Evolutionary conservation across 2,113 vertebrate genomes (phyloP), one percentile per base, ranked within the genome.

Genomic region (Scalopus aquaticus): DNA sequence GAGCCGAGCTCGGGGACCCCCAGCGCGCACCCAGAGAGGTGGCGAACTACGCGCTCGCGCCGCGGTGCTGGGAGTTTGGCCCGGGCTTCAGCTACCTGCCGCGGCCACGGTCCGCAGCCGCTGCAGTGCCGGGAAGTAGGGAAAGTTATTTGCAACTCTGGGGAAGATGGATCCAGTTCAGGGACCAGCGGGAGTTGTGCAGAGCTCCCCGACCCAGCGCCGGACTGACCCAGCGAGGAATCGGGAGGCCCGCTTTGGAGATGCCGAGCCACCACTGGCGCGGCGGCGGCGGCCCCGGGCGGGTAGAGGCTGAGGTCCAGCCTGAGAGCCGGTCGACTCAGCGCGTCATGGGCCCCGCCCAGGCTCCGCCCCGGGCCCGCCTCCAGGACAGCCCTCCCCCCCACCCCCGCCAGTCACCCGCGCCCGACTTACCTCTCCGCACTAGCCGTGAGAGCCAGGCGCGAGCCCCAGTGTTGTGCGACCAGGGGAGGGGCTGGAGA

Each of bases 261-360:
- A 76, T 26, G 77, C 37, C 3, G 73, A 94, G 74, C 85, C 62
- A 37, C 93, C 72, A 30, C 78, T 15, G 76, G 64, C 2, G 77
- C 72, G 20, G 54, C 54, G 54, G 39, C 76, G 5, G 76, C 60
- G n/a, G 93, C 83, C 82, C 1, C 44, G n/a, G 62, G 64, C 88
- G 17, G 82, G 74, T 64, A 90, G 46, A 94, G 51, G 86, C 92
- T 42, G 91, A 94, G 91, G 95, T 89, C 93, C 87, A 37, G 88
- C 92, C 87, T 46, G 49, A 1, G 28, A 76, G 80, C 95, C 39
- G 16, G 89, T 54, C 35, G 58, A 49, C 32, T 42, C 5, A 0
- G 2, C 24, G 49, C 96, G 96, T 95, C 97, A 96, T 74, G 24
- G 46, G 90, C 91, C 82, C 95, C 91, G 88, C 95, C 95, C 76